Evolutionary conservation across 2,888 invertebrate species (phyloP), one percentile per base, ranked within the genome.

Genomic region (Pristionchus exspectatus): DNA sequence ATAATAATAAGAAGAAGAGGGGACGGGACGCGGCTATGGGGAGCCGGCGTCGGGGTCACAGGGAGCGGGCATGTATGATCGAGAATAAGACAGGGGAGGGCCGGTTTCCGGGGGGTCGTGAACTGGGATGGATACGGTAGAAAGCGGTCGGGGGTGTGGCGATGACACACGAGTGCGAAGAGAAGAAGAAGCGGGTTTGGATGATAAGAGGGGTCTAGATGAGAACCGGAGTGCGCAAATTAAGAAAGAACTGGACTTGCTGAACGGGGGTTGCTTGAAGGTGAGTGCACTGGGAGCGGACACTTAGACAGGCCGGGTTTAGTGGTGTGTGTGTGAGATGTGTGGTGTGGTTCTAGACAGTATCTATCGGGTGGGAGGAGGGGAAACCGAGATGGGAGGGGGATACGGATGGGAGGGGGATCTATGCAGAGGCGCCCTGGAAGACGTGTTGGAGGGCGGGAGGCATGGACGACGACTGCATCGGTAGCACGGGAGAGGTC

Each of bases 51-150:
- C 33, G 5, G 30, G 72, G 21, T 81, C 81, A 81, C 81, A 81
- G 81, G 81, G 63, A 63, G 63, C 63, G n/a, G 77, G 24, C 44
- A 16, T 81, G 81, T 81, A 81, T 81, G 81, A 81, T 81, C 81
- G 50, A 50, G 21, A 38, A 38, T 38, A n/a, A 18, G 44, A 4
- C 14, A 27, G n/a, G 81, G 4, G 3, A 38, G 24, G 77, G 44
- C n/a, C 7, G 14, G 27, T 54, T 24, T 54, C 27, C 81, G 2
- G 50, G 54, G 77, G 24, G 24, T 18, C 33, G 77, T 24, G 77
- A 44, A 77, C 77, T 77, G 77, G 77, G 77, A 44, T 77, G 77
- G 77, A 44, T 9, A 5, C 7, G 77, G 27, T 66, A 38, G 77
- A 77, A 77, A 77, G 77, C 77, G 77, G 44, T 33, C 30, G 18